Evolutionary conservation across 1,140 invertebrate species (phyloP), one percentile per base, ranked within the genome.

Genomic region (Drosophila prosaltans): DNA sequence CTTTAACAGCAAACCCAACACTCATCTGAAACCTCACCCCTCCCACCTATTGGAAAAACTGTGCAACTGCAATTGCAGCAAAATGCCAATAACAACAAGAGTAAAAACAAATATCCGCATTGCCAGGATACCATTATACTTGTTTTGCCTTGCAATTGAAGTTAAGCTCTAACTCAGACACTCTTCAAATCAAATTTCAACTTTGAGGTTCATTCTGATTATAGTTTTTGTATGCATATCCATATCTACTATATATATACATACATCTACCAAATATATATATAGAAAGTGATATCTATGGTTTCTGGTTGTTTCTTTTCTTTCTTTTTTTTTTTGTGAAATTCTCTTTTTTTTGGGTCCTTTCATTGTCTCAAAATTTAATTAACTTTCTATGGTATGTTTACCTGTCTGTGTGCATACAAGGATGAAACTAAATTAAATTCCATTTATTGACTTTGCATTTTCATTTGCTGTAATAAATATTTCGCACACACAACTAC

Each of bases 371-470:
- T 28, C 26, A 43, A 55, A 57, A 57, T 21, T 26, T 8, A 45
- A 43, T 51, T 51, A 51, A 51, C 45, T 10, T 51, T 51, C 45
- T 26, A 10, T 26, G 45, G 21, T 26, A 51, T 24, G 21, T 26
- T 51, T 51, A 51, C 45, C 45, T 51, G 21, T 51, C 45, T 63
- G 26, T 43, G 16, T 63, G 24, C 8, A 26, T 30, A 21, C 61
- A 63, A 16, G 61, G 45, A 63, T 51, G 11, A 63, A 77, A 69
- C 59, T 64, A 63, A 79, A 83, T 73, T 72, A 59, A 74, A 84
- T 83, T 80, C 60, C 45, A 51, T 51, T 51, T 69, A 66, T 79
- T 82, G 74, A 78, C 80, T 68, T 65, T 61, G 40, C 43, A 68
- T 74, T 69, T 64, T 68, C 74, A 74, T 63, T 69, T 64, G 64